Percentiles rank a stretch among this genome's conserved stretches.
phyloP scores from a whole-genome alignment of 2,888 invertebrate genomes.

The Harpagoxenus sublaevis region DNA sequence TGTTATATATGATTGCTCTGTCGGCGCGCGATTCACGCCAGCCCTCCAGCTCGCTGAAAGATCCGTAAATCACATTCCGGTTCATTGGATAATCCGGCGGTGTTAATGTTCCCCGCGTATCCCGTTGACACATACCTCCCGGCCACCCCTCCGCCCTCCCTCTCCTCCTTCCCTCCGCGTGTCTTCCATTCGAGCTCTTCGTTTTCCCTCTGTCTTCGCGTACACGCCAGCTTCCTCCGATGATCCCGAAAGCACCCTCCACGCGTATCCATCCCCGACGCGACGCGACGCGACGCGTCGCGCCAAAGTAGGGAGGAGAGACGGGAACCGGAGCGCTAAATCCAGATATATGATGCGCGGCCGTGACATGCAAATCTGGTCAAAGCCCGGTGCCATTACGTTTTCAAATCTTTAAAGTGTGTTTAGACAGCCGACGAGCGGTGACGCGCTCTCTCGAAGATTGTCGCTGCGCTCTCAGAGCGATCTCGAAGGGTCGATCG shows the following conservation, averaged over 20 bases:
- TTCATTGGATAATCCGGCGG: slow-evolving; percentile 85
- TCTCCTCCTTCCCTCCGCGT: slow-evolving; percentile 65
- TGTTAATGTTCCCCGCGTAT: slow-evolving; percentile 83
- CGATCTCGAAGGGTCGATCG: slow-evolving; percentile 32
- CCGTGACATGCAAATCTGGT: slow-evolving; percentile 86
- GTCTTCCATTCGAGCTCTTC: slow-evolving; percentile 59
- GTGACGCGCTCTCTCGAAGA: slow-evolving; percentile 49
- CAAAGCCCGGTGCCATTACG: slow-evolving; percentile 86
- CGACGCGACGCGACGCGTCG: slow-evolving; percentile 51
- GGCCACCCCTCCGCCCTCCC: slow-evolving; percentile 68
- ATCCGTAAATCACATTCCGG: slow-evolving; percentile 84
- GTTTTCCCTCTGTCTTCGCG: slow-evolving; percentile 56
- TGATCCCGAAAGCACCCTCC: slow-evolving; percentile 71
- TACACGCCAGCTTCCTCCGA: slow-evolving; percentile 69
- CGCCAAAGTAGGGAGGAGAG: slow-evolving; percentile 67
- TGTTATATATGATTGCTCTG: slow-evolving; percentile 44
- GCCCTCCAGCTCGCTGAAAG: slow-evolving; percentile 44
- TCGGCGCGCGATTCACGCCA: slow-evolving; percentile 59
- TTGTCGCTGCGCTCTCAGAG: slow-evolving; percentile 29
- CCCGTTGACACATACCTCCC: slow-evolving; percentile 74
- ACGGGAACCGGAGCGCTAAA: slow-evolving; percentile 79
- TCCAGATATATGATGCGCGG: slow-evolving; percentile 86
- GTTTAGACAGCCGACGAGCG: slow-evolving; percentile 85
- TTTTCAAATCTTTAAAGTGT: slow-evolving; percentile 87
- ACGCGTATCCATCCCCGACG: slow-evolving; percentile 67